A percentile compares a stretch with the other conserved stretches of the same genome.
Conservation (phyloP, 2,797 vertebrate genomes). For the Gobionotothen gibberifrons region DNA sequence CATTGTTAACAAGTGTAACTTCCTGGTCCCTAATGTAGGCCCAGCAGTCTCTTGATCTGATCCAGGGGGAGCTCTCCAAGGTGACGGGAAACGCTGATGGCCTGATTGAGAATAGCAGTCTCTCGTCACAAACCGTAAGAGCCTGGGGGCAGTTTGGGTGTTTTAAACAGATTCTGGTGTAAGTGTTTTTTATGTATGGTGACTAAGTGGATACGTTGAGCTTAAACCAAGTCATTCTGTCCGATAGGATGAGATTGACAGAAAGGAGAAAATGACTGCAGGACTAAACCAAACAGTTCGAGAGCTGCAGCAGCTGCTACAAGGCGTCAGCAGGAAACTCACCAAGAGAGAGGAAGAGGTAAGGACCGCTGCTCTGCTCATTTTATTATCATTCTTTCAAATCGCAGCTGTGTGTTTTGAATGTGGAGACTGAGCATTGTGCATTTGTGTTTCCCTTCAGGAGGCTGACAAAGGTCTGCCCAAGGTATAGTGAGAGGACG, state of each 20-base stretch:
- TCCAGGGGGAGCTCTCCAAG: constrained; percentile 93
- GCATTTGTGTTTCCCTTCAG: constrained; percentile 58
- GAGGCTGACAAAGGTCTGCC: constrained; percentile 75
- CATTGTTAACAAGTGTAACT: constrained; percentile 9
- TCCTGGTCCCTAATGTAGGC: constrained; percentile 80
- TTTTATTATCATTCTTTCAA: no score
- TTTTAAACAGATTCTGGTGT: background rate
- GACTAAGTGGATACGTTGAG: background rate
- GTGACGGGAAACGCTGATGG: constrained; percentile 85
- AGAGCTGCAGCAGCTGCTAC: constrained; percentile 93
- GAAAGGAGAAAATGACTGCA: constrained; percentile 88
- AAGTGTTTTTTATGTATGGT: background rate
- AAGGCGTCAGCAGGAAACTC: constrained; percentile 91
- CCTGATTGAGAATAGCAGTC: constrained; percentile 91
- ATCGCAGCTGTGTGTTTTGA: background rate
- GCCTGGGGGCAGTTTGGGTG: background rate
- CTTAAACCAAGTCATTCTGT: constrained; percentile 25
- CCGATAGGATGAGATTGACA: constrained; percentile 89
- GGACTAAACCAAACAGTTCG: constrained; percentile 92
- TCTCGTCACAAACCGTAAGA: constrained; percentile 89
- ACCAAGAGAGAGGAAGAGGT: constrained; percentile 89
- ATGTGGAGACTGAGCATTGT: constrained; percentile 14
- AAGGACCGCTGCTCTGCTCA: constrained; percentile 22
- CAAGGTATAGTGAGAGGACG: constrained; percentile 71
- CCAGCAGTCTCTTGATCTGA: constrained; percentile 93